These are phyloP conservation scores for Ochropacha duplaris DNA, from an alignment of 2,888 invertebrate genomes.

Conservation along the genomic window DNA sequence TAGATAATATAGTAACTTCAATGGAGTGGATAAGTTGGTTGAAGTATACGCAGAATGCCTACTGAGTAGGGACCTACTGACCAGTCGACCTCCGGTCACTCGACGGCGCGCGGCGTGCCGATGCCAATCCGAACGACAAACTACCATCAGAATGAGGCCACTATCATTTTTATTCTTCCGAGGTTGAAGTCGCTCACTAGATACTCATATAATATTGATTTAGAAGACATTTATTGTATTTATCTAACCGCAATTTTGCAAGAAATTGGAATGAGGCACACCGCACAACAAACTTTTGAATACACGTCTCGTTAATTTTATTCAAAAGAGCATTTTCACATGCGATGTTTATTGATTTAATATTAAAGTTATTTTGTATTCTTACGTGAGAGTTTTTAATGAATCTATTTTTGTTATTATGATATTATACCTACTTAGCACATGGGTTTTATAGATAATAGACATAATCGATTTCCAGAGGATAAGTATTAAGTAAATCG, in stretches of 20 bases:
- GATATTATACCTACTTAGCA: too few species aligned
- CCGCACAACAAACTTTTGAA: neutral
- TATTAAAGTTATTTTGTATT: too few species aligned
- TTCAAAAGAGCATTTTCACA: neutral
- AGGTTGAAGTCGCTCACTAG: neutral
- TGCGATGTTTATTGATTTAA: neutral
- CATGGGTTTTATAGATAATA: too few species aligned
- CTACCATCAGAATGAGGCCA: constrained; percentile 35
- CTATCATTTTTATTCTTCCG: constrained; percentile 8
- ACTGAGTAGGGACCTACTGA: constrained; percentile 30
- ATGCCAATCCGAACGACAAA: constrained; percentile 25
- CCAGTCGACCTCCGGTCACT: constrained; percentile 38
- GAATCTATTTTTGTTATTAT: too few species aligned
- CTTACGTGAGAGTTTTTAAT: too few species aligned
- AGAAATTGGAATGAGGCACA: neutral
- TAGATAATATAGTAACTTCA: too few species aligned
- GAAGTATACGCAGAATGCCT: constrained; percentile 22
- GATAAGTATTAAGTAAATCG: neutral
- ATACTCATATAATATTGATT: too few species aligned
- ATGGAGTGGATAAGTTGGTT: constrained; percentile 6
- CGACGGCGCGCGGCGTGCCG: constrained; percentile 13
- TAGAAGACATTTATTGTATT: too few species aligned
- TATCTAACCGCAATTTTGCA: too few species aligned
- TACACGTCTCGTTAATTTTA: neutral
- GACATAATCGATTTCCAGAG: neutral